Conservation (phyloP, 2,888 invertebrate species). For the Lysandra coridon region DNA sequence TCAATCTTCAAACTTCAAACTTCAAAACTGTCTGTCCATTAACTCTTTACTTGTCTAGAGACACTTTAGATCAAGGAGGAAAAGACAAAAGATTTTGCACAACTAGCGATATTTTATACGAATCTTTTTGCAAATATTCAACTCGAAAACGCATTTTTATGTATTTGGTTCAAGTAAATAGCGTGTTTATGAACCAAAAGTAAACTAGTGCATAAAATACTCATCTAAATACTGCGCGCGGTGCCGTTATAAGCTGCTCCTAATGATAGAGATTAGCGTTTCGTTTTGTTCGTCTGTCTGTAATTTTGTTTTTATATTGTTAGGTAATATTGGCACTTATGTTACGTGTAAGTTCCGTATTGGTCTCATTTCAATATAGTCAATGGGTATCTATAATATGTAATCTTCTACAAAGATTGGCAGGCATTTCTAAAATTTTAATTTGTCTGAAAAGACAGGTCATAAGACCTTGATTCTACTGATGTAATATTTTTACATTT, state of each 20-base stretch:
- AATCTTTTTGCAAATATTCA: neutral
- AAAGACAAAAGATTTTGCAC: too few relatives aligned
- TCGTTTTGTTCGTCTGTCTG: neutral
- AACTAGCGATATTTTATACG: too few relatives aligned
- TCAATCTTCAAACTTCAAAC: too few relatives aligned
- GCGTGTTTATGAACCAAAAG: slow-evolving; percentile 6
- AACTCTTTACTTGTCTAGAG: too few relatives aligned
- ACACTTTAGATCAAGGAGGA: too few relatives aligned
- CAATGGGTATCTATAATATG: too few relatives aligned
- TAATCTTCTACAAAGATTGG: too few relatives aligned
- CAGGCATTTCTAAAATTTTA: too few relatives aligned
- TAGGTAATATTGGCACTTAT: slow-evolving; percentile 3
- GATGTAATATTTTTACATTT: too few relatives aligned
- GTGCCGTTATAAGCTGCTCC: neutral
- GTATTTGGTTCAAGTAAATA: slow-evolving; percentile 9
- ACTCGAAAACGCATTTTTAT: slow-evolving; percentile 9
- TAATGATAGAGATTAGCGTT: neutral
- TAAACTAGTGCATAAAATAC: slow-evolving; percentile 22
- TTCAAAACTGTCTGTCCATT: too few relatives aligned
- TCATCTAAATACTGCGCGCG: neutral
- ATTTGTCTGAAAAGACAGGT: too few relatives aligned
- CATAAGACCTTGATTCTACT: too few relatives aligned
- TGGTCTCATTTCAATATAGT: neutral
- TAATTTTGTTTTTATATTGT: slow-evolving; percentile 3
- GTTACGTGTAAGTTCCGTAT: neutral